Base-by-base conservation (phyloP, 2,888 invertebrate species). In the Xylocampa areola region DNA sequence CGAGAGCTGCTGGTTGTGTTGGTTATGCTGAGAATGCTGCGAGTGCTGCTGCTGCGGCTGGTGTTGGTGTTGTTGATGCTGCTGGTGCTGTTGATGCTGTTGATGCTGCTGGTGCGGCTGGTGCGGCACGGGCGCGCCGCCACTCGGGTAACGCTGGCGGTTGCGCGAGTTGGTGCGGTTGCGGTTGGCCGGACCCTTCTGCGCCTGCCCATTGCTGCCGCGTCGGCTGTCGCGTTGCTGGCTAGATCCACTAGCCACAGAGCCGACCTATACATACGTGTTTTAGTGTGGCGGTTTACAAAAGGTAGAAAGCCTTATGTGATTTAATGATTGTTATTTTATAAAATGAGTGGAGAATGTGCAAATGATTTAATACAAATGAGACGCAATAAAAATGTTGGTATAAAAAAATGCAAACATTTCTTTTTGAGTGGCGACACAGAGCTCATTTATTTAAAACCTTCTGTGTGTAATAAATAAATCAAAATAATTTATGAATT, bases 141-240 rank as follows among this genome's bases (percentile, higher is more conserved):
- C 91, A 82, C 76, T 89, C 58, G 78, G 87, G 76, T 84, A 84
- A 43, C 88, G 87, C 68, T 86, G 85, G 7, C 88, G 80, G 66
- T 77, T 84, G 77, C 86, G 87, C 40, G 85, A 82, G 79, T 83
- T 82, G 62, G 84, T 81, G 40, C 88, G 86, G 72, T 85, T 84
- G 51, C 85, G 85, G 11, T 76, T 57, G 67, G 80, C 63, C 73
- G 76, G 83, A 45, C 27, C 84, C 83, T 36, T 82, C 73, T 3
- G 82, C 73, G 16, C 85, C 81, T 66, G 75, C 47, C 84, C 81
- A 68, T 86, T 82, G 77, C 87, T 88, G 64, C 89, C 81, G 68
- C 91, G 92, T 10, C 91, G 81, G 45, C 86, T 80, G 64, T 90
- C 90, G 2, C 91, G 87, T 73, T 84, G 86, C 69, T 84, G 85